Evolutionary conservation across 2,113 vertebrate species (phyloP), one percentile per base, ranked within the genome.

Genomic region (Daphoenositta chrysoptera): DNA sequence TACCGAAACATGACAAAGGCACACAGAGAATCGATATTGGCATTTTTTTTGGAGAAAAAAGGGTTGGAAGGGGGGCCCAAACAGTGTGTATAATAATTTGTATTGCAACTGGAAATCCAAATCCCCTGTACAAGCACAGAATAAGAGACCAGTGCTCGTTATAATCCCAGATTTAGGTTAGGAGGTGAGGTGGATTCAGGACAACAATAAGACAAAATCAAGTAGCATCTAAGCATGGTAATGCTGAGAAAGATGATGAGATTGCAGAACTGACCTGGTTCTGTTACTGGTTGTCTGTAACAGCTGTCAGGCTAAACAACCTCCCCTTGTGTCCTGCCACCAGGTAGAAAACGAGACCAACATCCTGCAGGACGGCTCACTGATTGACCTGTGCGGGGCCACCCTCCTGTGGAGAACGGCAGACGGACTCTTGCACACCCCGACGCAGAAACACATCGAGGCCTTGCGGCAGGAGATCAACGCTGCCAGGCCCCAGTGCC

Each of bases 391-490:
- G 35, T 99, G 99, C 3, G 99, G 99, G 33, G 99, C 99, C 92
- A 99, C 99, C 0, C 97, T 99, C 33, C 98, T 99, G 91, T 99
- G 99, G 99, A 97, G 99, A 23, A 99, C 99, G 0, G 99, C 99
- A 0, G 99, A 99, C 8, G 99, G 99, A 40, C 99, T 99, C 33
- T 98, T 99, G 33, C 99, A 99, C 91, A 98, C 99, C 0, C 99
- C 99, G 1, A 99, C 99, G 7, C 99, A 99, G 97, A 99, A 99
- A 44, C 99, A 99, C 97, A 99, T 99, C 44, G 99, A 99, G 96
- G 99, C 99, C 5, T 98, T 99, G 65, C 98, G 99, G 31, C 99
- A 99, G 98, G 99, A 99, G 97, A 99, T 99, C 88, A 99, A 99
- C 1, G 99, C 99, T 0, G 99, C 98, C 0, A 94, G 99, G 14